phyloP scores from a whole-genome alignment of 2,888 invertebrate species.

The Hemicrepidius hirtus region DNA sequence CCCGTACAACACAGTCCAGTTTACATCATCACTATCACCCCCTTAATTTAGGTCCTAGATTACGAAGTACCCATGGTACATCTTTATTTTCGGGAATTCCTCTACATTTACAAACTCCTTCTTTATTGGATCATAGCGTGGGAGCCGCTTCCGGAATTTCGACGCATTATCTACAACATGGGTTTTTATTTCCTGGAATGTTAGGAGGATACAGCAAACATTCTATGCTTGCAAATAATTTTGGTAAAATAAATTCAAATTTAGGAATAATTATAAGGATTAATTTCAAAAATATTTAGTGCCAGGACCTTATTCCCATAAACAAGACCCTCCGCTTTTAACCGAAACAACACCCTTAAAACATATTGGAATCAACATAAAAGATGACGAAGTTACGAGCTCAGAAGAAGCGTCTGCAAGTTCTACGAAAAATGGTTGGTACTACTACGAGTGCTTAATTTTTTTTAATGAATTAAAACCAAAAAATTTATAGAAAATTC shows the following conservation, averaged over 20 bases:
- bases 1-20: constrained; percentile 75
- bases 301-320: constrained; percentile 34
- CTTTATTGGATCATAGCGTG: constrained; percentile 58
- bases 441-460: no score
- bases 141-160: constrained; percentile 53
- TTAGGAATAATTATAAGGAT: no score
- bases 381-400: constrained; percentile 86
- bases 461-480: no score
- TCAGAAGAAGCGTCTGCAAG: constrained; percentile 78
- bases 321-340: constrained; percentile 44
- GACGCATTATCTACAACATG: constrained; percentile 66
- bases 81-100: constrained; percentile 65
- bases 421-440: constrained; percentile 40
- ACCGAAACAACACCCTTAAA: constrained; percentile 36
- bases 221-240: constrained; percentile 54
- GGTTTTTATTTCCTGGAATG: constrained; percentile 68
- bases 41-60: constrained; percentile 63
- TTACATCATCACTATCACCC: constrained; percentile 67
- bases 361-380: constrained; percentile 64
- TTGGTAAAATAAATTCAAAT: no score
- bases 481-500: constrained; percentile 1
- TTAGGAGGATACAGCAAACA: constrained; percentile 70
- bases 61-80: constrained; percentile 64
- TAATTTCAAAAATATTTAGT: constrained; percentile 16
- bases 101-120: constrained; percentile 63